phyloP scores from a whole-genome alignment of 2,888 invertebrate genomes.

The Drosophila trichaetosa region DNA sequence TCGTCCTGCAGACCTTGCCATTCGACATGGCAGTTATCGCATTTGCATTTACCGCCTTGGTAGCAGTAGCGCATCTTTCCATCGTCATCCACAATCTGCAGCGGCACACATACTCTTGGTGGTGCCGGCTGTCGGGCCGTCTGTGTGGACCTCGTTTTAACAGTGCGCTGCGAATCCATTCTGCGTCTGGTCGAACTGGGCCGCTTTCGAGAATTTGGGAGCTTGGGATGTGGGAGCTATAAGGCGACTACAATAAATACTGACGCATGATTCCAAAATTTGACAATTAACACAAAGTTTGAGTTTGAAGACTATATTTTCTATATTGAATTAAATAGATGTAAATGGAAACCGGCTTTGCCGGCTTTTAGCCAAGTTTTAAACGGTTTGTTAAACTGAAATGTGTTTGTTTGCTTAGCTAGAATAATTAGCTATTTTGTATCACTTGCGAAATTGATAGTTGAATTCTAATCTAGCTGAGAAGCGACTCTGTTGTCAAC shows the following conservation, averaged over 20 bases:
- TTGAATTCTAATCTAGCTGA: neutral
- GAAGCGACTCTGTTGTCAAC: neutral
- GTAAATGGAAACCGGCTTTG: no score
- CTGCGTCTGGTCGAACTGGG: conserved; percentile 1
- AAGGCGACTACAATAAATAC: conserved; percentile 7
- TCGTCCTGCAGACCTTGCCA: conserved; percentile 35
- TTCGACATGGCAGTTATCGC: conserved; percentile 38
- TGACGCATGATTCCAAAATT: neutral
- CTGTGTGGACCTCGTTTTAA: conserved; percentile 49
- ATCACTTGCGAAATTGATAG: neutral
- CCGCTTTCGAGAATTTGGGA: conserved; percentile 39
- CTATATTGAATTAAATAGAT: neutral
- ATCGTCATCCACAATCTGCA: conserved; percentile 69
- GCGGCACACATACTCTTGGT: conserved; percentile 51
- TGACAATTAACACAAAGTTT: conserved; percentile 11
- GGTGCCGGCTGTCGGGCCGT: conserved; percentile 48
- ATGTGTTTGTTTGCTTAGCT: neutral
- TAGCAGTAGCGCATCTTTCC: conserved; percentile 60
- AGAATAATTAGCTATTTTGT: no score
- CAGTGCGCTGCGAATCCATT: conserved; percentile 53
- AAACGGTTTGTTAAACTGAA: neutral
- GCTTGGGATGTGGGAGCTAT: conserved; percentile 5
- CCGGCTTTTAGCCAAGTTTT: neutral
- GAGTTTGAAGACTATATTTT: neutral
- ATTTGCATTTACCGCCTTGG: conserved; percentile 72